Base-by-base conservation (phyloP, 2,888 invertebrate species). In the Amiota mariae region DNA sequence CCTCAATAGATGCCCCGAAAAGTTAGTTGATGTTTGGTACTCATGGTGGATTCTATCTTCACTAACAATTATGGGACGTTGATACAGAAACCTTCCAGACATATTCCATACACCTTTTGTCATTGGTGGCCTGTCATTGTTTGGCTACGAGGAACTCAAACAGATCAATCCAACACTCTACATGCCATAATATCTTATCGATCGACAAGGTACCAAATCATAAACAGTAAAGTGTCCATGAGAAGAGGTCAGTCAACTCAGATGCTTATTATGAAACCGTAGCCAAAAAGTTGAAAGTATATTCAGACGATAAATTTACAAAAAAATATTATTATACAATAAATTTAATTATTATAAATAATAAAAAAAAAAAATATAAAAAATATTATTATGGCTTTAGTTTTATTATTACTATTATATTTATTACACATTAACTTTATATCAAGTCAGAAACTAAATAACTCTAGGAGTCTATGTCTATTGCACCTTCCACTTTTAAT, bases 41-140 rank as follows among this genome's bases (percentile, higher is more conserved):
- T 99, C 98, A 0, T 99, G 99, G 99, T 99, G 99, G 99, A 99
- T 99, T n/a, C 92, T 99, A 77, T 94, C 99, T 0, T 97, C 98
- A 0, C 91, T 99, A 12, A 94, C 95, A 51, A 98, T 99, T 88
- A 92, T 99, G 82, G 98, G 97, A 56, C 93, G 97, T 75, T 92
- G 99, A 99, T 86, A 91, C 93, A 0, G 98, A 98, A 97, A 99
- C 90, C 93, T 98, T 87, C 93, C 98, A 0, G 99, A 99, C 91
- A 99, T 99, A 36, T 99, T 98, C 90, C 99, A 99, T 89, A 99
- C 99, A 0, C 90, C 98, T 1, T 99, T 99, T 89, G 99, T 99
- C 3, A 91, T 99, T 46, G 96, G 98, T 1, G 93, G 98, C 0
- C 92, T 99, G 1, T 98, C 99, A 0, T 90, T 99, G 57, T 91